Conservation (phyloP, 2,113 vertebrate genomes). For the Acanthochromis polyacanthus region DNA sequence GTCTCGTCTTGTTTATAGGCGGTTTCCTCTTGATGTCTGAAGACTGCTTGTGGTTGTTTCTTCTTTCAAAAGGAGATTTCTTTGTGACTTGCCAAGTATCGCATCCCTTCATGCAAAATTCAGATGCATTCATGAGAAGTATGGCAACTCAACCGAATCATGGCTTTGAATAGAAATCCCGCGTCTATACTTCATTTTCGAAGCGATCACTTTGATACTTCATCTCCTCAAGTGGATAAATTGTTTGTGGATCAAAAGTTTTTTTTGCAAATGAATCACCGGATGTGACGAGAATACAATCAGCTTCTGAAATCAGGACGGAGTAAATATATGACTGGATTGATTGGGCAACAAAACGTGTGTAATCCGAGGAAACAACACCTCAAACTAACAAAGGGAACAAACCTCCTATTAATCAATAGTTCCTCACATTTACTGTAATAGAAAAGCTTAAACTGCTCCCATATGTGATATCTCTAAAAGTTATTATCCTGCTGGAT, state of each 20-base stretch:
- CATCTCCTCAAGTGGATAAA: slow-evolving; percentile 4
- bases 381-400: slow-evolving; percentile 35
- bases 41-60: slow-evolving; percentile 48
- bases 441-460: slow-evolving; percentile 30
- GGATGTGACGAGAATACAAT: background rate
- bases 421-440: slow-evolving; percentile 29
- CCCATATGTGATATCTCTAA: slow-evolving; percentile 36
- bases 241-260: background rate
- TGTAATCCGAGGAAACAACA: slow-evolving; percentile 18
- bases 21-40: slow-evolving; percentile 49
- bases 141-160: slow-evolving; percentile 52
- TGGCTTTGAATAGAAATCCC: slow-evolving; percentile 60
- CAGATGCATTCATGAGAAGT: slow-evolving; percentile 57
- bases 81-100: slow-evolving; percentile 70
- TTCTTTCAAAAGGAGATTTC: slow-evolving; percentile 59
- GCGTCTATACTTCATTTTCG: slow-evolving; percentile 34
- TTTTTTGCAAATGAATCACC: background rate
- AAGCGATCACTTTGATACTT: slow-evolving; percentile 8
- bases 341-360: background rate
- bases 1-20: slow-evolving; percentile 46
- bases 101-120: slow-evolving; percentile 72
- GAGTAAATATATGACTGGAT: too few species aligned
- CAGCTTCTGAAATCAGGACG: background rate
- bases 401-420: slow-evolving; percentile 31
- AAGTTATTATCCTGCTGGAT: slow-evolving; percentile 51